phyloP scores from a whole-genome alignment of 2,888 invertebrate species.

The Seira musarum region DNA sequence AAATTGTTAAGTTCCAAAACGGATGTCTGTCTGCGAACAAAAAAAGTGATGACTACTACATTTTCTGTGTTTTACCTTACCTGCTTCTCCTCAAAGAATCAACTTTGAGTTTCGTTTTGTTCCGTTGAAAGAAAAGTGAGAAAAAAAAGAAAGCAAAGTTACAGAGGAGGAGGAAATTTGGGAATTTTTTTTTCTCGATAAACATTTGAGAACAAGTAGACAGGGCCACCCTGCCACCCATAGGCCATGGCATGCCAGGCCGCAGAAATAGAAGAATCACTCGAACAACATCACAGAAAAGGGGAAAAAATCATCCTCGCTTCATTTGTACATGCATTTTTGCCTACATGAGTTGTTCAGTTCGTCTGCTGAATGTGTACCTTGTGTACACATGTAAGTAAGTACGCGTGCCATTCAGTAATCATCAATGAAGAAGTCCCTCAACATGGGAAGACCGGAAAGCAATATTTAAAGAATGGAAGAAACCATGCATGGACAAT shows the following conservation, averaged over 20 bases:
- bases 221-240: conserved; percentile 4
- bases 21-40: conserved; percentile 7
- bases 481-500: neutral
- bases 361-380: neutral
- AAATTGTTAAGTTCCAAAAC: conserved; percentile 25
- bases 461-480: conserved; percentile 4
- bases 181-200: neutral
- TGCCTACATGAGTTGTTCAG: neutral
- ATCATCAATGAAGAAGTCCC: conserved; percentile 4
- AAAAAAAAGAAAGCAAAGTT: conserved; percentile 3
- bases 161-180: neutral
- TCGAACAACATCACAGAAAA: neutral
- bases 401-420: conserved; percentile 12
- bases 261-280: conserved; percentile 3
- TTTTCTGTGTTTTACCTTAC: neutral
- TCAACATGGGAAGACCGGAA: conserved; percentile 4
- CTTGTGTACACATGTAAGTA: neutral
- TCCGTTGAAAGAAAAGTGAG: conserved; percentile 3
- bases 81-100: conserved; percentile 6
- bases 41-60: conserved; percentile 7
- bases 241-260: no score
- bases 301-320: conserved; percentile 8
- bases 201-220: conserved; percentile 1
- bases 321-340: conserved; percentile 10
- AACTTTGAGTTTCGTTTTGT: neutral